Base-by-base conservation (phyloP, 1,140 invertebrate species). In the Oppia nitens region DNA sequence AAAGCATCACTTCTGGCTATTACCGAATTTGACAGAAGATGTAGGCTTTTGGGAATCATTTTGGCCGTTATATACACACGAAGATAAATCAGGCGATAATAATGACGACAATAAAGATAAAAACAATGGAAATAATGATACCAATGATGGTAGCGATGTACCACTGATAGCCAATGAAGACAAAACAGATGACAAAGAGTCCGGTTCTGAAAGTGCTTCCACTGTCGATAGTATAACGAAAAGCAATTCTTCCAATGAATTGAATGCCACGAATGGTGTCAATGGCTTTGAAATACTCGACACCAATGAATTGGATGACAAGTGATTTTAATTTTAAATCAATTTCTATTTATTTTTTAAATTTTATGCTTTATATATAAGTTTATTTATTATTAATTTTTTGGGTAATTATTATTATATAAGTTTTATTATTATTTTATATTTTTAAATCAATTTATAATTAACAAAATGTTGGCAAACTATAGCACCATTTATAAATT, bases 1-100 rank as follows among this genome's bases (percentile, higher is more conserved):
- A 2, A 81, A 84, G 69, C 84, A 96, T 73, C 90, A 96, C 69
- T 79, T 99, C 54, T 98, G 94, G 92, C 77, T 98, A 53, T 77
- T 99, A 60, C 95, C 95, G 0, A 98, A 98, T 76, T 76, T 99
- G 23, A 95, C 92, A 1, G 94, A 98, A 73, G 95, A 98, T 75
- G 94, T 97, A 50, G 92, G 95, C 32, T 95, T 98, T 76, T 87
- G 98, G 59, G 93, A 94, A 47, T 97, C 93, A 1, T 99, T 99
- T 74, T 91, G 88, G 83, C 95, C 95, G 26, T 76, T 97, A 1
- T 98, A 97, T 76, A 85, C 87, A 79, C 84, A 88, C 68, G 80
- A 85, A 68, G 85, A 85, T 69, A 81, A 79, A 69, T 82, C 82
- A 6, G 74, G 75, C 48, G 56, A 60, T 57, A 62, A 65, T 66